Conservation (phyloP, 2,797 vertebrate species). For the Scyliorhinus canicula region DNA sequence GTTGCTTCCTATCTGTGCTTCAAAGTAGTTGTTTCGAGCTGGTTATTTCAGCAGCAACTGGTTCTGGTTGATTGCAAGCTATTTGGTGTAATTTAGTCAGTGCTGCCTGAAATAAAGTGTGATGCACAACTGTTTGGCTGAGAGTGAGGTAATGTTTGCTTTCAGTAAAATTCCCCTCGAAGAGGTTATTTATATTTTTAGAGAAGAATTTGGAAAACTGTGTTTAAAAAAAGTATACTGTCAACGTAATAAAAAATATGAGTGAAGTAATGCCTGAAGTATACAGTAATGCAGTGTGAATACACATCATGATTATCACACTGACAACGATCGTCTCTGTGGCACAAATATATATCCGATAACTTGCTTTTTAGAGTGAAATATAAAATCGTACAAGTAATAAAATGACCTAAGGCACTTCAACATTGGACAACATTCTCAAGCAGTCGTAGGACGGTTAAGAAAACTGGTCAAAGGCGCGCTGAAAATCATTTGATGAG, state of each 20-base stretch:
- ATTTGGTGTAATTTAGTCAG: not conserved
- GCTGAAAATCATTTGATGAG: not conserved
- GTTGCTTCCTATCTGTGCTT: conserved; percentile 12
- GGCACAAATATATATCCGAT: not conserved
- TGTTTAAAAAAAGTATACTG: not conserved
- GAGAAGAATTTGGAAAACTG: not conserved
- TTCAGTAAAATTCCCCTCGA: not conserved
- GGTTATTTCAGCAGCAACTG: conserved; percentile 6
- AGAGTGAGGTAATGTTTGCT: not conserved
- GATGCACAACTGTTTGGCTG: not conserved
- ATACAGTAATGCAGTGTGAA: not conserved
- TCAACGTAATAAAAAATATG: not conserved
- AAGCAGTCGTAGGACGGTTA: not conserved
- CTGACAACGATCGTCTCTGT: not conserved
- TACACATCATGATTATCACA: not conserved
- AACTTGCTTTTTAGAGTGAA: not conserved
- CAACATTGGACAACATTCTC: not conserved
- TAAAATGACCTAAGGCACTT: not conserved
- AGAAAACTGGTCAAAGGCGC: not conserved
- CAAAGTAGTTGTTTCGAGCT: not conserved
- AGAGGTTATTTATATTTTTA: not conserved
- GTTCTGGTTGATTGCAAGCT: not conserved
- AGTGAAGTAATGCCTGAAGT: not conserved
- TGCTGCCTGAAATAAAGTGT: not conserved
- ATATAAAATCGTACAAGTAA: not conserved